Conservation (phyloP, 2,113 vertebrate genomes). For the Gorilla gorilla region DNA sequence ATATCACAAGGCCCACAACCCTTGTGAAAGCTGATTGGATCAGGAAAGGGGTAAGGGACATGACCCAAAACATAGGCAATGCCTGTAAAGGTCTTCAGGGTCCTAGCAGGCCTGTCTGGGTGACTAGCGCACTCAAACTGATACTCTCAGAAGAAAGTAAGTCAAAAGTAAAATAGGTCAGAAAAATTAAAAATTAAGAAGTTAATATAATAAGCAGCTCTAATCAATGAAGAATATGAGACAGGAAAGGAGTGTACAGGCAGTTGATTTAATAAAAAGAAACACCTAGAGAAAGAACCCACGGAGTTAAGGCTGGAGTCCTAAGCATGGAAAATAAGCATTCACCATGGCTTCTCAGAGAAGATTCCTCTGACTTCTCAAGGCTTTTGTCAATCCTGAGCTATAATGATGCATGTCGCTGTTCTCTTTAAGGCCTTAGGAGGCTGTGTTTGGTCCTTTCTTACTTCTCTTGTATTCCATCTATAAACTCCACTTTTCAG, state of each 20-base stretch:
- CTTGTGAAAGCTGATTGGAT: not conserved
- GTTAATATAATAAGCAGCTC: not conserved
- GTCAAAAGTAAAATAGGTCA: not conserved
- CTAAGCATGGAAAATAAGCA: not conserved
- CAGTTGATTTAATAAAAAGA: not conserved
- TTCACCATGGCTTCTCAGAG: not conserved
- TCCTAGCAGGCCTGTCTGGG: not conserved
- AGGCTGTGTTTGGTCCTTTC: not conserved
- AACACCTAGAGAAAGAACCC: not conserved
- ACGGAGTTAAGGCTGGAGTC: not conserved
- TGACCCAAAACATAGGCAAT: not conserved
- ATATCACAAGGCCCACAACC: not conserved
- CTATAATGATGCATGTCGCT: not conserved
- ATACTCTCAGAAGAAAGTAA: not conserved
- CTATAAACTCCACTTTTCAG: not conserved
- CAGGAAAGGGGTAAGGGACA: not conserved
- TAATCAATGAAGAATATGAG: not conserved
- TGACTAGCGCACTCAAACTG: not conserved
- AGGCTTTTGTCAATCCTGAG: not conserved
- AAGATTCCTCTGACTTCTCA: not conserved
- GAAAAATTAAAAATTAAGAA: not conserved
- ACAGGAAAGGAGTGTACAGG: not conserved
- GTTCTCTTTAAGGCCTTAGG: not conserved
- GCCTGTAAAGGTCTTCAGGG: not conserved
- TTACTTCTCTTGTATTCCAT: not conserved